Evolutionary conservation across 1,140 invertebrate genomes (phyloP), one percentile per base, ranked within the genome.

Genomic region (Streblospio benedicti): DNA sequence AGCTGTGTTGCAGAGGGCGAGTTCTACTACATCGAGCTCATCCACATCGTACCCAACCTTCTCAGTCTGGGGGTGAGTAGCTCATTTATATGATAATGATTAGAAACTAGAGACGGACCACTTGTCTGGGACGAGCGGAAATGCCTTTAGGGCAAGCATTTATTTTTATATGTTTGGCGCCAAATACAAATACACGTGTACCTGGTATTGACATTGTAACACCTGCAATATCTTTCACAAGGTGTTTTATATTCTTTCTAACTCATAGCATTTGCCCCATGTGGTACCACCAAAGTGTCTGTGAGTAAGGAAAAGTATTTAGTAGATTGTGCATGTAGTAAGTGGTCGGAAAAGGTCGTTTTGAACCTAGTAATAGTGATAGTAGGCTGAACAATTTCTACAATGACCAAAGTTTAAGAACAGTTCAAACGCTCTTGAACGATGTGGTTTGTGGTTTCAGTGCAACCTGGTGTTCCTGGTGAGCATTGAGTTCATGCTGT

Each of bases 21-120:
- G 49, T 68, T 73, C 14, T 73, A 72, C 12, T 53, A 54, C 2
- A 76, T 70, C 52, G 81, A 82, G 62, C 82, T 79, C 80, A 71
- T 81, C 12, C 57, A 81, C 23, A 77, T 80, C 58, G 69, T 72
- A 5, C 80, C 81, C 4, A 79, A 79, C 58, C 62, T 83, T 0
- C 58, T 79, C n/a, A 79, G 79, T 66, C 71, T 82, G 38, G 54
- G 81, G 59, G 81, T 82, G 71, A 75, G 76, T 72, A 25, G n/a
- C n/a, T n/a, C n/a, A n/a, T n/a, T n/a, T n/a, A n/a, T n/a, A n/a
- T n/a, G n/a, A n/a, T n/a, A n/a, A n/a, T n/a, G n/a, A n/a, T n/a
- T n/a, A n/a, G n/a, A n/a, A n/a, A n/a, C n/a, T n/a, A n/a, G n/a
- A n/a, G n/a, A n/a, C n/a, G n/a, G n/a, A n/a, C n/a, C n/a, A n/a